Evolutionary conservation across 2,113 vertebrate species (phyloP).

Genomic region (Rhipidura dahli): DNA sequence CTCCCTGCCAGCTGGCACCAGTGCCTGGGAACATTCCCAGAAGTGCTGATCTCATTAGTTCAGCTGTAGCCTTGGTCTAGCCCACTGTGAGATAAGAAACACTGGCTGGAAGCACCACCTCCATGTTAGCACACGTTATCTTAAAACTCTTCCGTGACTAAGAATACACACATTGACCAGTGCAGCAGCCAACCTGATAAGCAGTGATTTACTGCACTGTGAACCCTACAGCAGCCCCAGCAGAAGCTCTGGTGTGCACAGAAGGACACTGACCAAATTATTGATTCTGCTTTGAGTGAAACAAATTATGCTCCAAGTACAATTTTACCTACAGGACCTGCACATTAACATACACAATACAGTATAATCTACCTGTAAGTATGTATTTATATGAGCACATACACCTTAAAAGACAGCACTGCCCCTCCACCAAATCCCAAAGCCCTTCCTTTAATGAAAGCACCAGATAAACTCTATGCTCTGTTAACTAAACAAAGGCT

Average conservation of each 20-base stretch:
- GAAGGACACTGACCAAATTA: background rate
- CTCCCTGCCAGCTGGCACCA: slow-evolving; percentile 26
- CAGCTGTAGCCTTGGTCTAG: background rate
- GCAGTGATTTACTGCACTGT: background rate
- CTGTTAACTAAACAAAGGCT: background rate
- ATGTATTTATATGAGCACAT: background rate
- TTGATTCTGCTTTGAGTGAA: background rate
- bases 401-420: background rate
- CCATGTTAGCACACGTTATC: background rate
- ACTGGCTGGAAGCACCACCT: background rate
- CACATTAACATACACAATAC: accelerated
- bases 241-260: background rate
- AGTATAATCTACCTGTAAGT: background rate
- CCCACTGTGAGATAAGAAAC: background rate
- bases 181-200: background rate
- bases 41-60: slow-evolving; percentile 22
- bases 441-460: background rate
- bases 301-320: background rate
- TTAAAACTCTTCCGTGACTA: background rate
- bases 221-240: background rate
- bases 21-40: slow-evolving; percentile 13
- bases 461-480: background rate
- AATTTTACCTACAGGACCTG: background rate
- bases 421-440: too few relatives aligned
- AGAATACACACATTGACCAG: background rate